phyloP scores from a whole-genome alignment of 2,797 vertebrate species.

The Protonibea diacanthus region DNA sequence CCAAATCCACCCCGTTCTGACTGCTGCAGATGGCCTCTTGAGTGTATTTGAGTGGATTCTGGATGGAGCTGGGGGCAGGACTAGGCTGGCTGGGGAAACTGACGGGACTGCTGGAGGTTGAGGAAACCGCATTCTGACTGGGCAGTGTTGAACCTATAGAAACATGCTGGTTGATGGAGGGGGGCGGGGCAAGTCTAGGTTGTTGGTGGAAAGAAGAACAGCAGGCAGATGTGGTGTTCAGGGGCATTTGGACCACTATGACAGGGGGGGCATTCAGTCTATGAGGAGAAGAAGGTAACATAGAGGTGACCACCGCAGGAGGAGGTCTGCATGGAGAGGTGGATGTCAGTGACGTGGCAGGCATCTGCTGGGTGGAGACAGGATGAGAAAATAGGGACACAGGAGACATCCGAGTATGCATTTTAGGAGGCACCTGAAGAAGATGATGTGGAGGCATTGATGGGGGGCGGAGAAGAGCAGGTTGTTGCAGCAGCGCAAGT shows the following conservation, averaged over 20 bases:
- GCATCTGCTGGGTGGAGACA: background rate
- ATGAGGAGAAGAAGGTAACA: background rate
- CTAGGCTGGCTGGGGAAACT: too few relatives aligned
- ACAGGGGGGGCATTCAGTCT: background rate
- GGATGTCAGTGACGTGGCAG: background rate
- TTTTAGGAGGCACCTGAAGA: conserved; percentile 8
- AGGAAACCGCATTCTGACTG: background rate
- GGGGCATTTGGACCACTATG: background rate
- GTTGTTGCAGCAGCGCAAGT: background rate
- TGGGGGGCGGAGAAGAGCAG: background rate
- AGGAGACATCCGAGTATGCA: background rate
- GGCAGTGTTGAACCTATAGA: background rate
- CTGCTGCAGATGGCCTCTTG: background rate
- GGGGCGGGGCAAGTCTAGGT: background rate
- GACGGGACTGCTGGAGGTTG: too few relatives aligned
- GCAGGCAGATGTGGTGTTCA: background rate
- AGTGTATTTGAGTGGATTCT: background rate
- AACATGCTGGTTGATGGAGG: background rate
- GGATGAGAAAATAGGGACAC: background rate
- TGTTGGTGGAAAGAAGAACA: background rate
- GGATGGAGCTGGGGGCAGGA: background rate
- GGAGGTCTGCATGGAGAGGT: background rate
- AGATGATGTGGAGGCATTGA: accelerated
- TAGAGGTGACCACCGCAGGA: background rate
- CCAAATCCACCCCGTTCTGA: background rate